Evolutionary conservation across 2,797 vertebrate genomes (phyloP).

Genomic region (Anguilla obscura): DNA sequence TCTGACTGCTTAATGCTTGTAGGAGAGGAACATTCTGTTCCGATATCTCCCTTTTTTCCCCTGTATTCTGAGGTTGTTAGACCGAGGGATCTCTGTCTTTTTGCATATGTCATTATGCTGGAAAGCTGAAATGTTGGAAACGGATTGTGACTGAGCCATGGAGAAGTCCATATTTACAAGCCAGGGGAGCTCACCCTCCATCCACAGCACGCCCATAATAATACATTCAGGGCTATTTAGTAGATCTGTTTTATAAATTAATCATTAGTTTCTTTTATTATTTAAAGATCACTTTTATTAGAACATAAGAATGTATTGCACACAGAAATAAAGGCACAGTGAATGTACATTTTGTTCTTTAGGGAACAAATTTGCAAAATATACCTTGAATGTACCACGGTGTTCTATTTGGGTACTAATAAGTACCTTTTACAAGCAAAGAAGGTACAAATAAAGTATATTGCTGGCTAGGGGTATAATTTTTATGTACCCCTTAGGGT

Average conservation of each 20-base stretch:
- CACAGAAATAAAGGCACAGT: too few relatives aligned
- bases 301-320: neutral
- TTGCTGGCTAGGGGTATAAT: too few relatives aligned
- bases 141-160: neutral
- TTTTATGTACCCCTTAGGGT: too few relatives aligned
- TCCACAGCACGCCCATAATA: neutral
- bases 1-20: slow-evolving; percentile 9
- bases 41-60: neutral
- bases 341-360: too few relatives aligned
- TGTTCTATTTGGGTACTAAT: too few relatives aligned
- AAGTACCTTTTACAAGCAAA: too few relatives aligned
- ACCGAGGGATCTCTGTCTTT: neutral
- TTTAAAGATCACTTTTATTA: neutral
- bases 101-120: neutral
- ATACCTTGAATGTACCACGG: too few relatives aligned
- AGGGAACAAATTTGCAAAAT: too few relatives aligned
- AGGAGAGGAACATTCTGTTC: slow-evolving; percentile 17
- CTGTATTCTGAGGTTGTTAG: neutral
- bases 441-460: too few relatives aligned
- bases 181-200: neutral
- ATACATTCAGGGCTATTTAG: neutral
- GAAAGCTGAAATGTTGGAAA: slow-evolving; percentile 1
- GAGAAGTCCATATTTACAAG: neutral
- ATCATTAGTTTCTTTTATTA: neutral
- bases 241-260: neutral